Conservation (phyloP, 1,140 invertebrate species). For the Ceratina australensis region DNA sequence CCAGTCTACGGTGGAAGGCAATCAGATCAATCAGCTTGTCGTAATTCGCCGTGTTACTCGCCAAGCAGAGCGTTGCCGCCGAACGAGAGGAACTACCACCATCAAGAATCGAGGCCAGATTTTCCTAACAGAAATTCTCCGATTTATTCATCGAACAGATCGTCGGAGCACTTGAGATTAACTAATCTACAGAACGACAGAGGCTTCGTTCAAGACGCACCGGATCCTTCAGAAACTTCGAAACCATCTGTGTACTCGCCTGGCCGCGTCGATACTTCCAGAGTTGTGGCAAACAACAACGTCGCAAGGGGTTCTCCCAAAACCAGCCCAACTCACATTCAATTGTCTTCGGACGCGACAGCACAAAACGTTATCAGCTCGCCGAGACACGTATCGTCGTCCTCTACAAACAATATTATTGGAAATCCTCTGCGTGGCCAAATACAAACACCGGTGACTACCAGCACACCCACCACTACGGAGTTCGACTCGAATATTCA, state of each 20-base stretch:
- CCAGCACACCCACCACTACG: conserved; percentile 57
- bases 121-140: conserved; percentile 65
- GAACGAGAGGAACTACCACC: conserved; percentile 67
- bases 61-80: conserved; percentile 66
- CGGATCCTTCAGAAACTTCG: conserved; percentile 54
- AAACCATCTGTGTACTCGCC: conserved; percentile 61
- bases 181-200: conserved; percentile 63
- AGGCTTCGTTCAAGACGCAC: conserved; percentile 55
- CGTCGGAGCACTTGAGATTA: conserved; percentile 63
- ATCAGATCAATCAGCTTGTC: conserved; percentile 61
- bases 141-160: conserved; percentile 68
- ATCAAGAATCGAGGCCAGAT: conserved; percentile 64
- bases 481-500: conserved; percentile 59
- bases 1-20: conserved; percentile 62
- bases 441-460: conserved; percentile 73
- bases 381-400: conserved; percentile 55
- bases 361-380: conserved; percentile 53
- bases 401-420: conserved; percentile 40
- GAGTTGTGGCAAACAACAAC: conserved; percentile 58
- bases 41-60: conserved; percentile 68
- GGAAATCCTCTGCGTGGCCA: conserved; percentile 67
- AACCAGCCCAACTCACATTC: conserved; percentile 63
- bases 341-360: conserved; percentile 47
- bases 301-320: conserved; percentile 61
- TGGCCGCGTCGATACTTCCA: conserved; percentile 47